Conservation (phyloP, 2,888 invertebrate species). For the Pediacus dermestoides region DNA sequence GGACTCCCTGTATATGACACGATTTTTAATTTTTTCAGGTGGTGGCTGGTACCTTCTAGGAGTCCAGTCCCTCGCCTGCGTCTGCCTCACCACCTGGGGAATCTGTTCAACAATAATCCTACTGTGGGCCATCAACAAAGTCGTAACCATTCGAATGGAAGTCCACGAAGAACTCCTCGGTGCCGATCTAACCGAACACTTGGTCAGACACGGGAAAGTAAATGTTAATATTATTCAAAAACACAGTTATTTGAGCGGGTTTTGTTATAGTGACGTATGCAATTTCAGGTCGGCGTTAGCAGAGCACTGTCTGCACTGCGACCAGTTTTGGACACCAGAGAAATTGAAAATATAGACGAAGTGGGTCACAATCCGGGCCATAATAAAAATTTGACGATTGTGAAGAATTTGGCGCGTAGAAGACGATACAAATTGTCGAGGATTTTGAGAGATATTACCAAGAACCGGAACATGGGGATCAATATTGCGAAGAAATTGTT, state of each 20-base stretch:
- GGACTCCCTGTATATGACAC: too few relatives aligned
- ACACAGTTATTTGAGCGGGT: constrained; percentile 9
- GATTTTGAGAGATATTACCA: constrained; percentile 41
- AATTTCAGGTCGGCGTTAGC: constrained; percentile 59
- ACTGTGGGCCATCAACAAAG: constrained; percentile 73
- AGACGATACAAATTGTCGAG: constrained; percentile 40
- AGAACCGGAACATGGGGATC: constrained; percentile 44
- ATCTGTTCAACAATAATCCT: constrained; percentile 65
- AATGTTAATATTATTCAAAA: constrained; percentile 23
- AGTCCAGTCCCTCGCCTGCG: constrained; percentile 69
- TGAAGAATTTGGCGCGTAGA: constrained; percentile 41
- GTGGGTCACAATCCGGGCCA: constrained; percentile 72
- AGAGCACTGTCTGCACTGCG: constrained; percentile 71
- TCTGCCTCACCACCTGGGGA: constrained; percentile 75
- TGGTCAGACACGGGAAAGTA: constrained; percentile 69
- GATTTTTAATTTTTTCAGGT: constrained; percentile 57
- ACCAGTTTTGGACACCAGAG: constrained; percentile 53
- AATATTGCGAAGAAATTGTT: constrained; percentile 40
- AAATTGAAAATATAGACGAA: constrained; percentile 40
- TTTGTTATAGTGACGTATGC: constrained; percentile 8
- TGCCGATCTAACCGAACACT: constrained; percentile 85
- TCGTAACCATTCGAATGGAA: constrained; percentile 81
- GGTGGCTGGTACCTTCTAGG: constrained; percentile 87
- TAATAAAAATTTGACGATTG: constrained; percentile 51
- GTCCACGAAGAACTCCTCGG: constrained; percentile 82